Base-by-base conservation (phyloP, 2,888 invertebrate species). In the Stenchaetothrips biformis region DNA sequence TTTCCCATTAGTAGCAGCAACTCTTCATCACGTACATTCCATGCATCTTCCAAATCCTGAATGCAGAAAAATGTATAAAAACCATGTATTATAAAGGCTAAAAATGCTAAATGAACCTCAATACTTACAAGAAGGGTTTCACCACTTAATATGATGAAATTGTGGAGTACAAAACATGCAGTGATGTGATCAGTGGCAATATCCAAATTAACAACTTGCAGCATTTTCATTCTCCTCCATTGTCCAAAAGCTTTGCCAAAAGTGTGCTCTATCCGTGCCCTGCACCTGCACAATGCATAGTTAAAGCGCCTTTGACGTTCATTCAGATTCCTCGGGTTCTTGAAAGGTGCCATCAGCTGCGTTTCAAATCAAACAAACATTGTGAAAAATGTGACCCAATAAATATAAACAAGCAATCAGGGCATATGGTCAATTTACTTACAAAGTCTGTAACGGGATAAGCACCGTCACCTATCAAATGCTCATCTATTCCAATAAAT, bases 241-340 rank as follows among this genome's bases (percentile, higher is more conserved):
- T 62, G 62, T 18, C 62, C 62, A 62, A 62, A 62, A 8, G 62
- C 62, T 62, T 62, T 62, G 13, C 62, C 62, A 62, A 62, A 62
- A 13, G 18, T 18, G 18, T 62, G 62, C 18, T 62, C 9, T 16
- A 62, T 62, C 9, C 18, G 9, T 18, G 18, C 18, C 62, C 62
- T 62, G 18, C 13, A 6, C 18, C 18, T 62, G 6, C 13, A 62
- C 6, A 13, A 18, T 62, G 62, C 9, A 16, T 62, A 18, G 18
- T 62, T 62, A 18, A 13, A 62, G 6, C 6, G 6, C 18, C 62
- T 8, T 18, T 62, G 62, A 6, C 6, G 13, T 13, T 8, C 62
- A 62, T 8, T 62, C 18, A 62, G 18, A 62, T 13, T 62, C 18
- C 62, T 18, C 6, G 6, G 6, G 18, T 62, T 62, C 18, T 62